phyloP scores from a whole-genome alignment of 2,888 invertebrate species.

The Arrhopalites spinosus region DNA sequence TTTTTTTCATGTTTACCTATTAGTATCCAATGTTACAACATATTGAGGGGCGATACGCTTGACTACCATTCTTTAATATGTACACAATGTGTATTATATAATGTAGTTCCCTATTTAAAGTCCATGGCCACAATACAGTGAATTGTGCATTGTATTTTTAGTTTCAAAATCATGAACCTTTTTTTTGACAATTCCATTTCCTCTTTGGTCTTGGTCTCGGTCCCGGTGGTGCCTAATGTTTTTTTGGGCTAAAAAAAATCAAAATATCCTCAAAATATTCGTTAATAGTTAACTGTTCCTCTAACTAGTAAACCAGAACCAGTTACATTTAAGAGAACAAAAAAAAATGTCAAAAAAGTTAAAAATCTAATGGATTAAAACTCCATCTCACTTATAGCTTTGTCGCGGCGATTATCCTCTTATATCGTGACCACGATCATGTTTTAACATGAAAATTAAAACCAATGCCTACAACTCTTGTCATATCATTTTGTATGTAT shows the following conservation, averaged over 20 bases:
- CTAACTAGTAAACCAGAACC: too few relatives aligned
- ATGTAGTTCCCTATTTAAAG: not conserved
- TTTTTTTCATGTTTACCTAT: not conserved
- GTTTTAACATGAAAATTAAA: too few relatives aligned
- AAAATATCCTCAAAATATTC: not conserved
- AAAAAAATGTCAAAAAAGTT: too few relatives aligned
- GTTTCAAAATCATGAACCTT: not conserved
- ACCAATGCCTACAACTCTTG: too few relatives aligned
- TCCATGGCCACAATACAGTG: conserved; percentile 2
- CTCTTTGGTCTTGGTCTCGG: not conserved
- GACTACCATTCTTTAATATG: not conserved
- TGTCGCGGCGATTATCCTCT: too few relatives aligned
- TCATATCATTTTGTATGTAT: too few relatives aligned
- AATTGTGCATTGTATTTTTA: not conserved
- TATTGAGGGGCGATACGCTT: not conserved
- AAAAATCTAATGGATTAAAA: too few relatives aligned
- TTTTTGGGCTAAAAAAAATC: not conserved
- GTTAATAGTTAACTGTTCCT: too few relatives aligned
- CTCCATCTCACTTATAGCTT: too few relatives aligned
- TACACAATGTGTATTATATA: too few relatives aligned
- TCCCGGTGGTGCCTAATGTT: not conserved
- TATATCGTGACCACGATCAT: too few relatives aligned
- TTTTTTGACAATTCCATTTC: conserved; percentile 3
- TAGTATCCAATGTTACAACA: not conserved
- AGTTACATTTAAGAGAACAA: too few relatives aligned